Base-by-base conservation (phyloP, 1,140 invertebrate genomes). In the Aphis craccivora region DNA sequence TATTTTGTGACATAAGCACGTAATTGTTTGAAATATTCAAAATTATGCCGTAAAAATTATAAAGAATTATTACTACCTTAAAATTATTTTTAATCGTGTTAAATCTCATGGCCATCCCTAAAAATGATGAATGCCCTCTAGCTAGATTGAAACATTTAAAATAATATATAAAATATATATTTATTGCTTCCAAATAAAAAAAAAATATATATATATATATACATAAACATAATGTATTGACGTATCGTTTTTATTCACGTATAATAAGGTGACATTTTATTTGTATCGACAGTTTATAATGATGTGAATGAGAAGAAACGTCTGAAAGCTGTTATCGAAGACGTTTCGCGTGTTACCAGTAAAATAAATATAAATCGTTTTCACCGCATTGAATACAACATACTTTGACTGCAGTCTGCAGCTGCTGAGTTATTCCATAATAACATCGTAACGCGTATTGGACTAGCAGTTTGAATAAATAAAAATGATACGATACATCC, bases 231-330 rank as follows among this genome's bases (percentile, higher is more conserved):
- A n/a, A n/a, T n/a, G n/a, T 3, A 51, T 2, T 4, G 14, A 51
- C 1, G 14, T 18, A 76, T n/a, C 4, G 30, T 76, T 76, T 76
- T n/a, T 76, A 76, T 76, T 76, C n/a, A 76, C 30, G 30, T 76
- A n/a, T 76, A 76, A 76, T n/a, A 67, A n/a, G 60, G n/a, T 76
- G 60, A 76, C n/a, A n/a, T 76, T 76, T 76, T 76, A 76, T 76
- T n/a, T 76, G 60, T 76, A n/a, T 76, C 4, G 60, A 76, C 30
- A 76, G 60, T 76, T 76, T 76, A 67, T n/a, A 11, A n/a, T n/a
- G 60, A 76, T 76, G 60, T n/a, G 60, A 76, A 76, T n/a, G n/a
- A 76, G 14, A 76, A 5, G 14, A 14, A 76, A 76, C n/a, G 14
- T 76, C 18, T 76, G 60, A n/a, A n/a, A n/a, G 30, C 30, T 30